These are phyloP conservation scores for Anadara kagoshimensis DNA, from an alignment of 1,140 invertebrate species.

Conservation along the genomic window DNA sequence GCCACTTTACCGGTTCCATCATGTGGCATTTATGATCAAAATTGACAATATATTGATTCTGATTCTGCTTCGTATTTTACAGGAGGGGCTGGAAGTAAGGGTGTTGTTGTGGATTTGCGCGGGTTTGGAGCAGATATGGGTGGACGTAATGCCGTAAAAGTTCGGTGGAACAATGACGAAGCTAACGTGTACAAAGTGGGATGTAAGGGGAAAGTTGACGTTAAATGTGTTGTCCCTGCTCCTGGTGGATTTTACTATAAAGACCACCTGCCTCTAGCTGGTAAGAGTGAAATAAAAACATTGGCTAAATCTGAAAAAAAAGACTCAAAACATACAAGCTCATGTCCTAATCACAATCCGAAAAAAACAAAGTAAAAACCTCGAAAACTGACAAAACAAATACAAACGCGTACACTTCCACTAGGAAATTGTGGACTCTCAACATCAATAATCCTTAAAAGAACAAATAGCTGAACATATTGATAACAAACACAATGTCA, in stretches of 20 bases:
- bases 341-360: too few relatives aligned
- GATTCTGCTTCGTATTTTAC: background rate
- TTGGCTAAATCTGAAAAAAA: background rate
- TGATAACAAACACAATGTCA: too few relatives aligned
- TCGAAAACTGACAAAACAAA: too few relatives aligned
- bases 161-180: constrained; percentile 81
- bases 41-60: too few relatives aligned
- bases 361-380: too few relatives aligned
- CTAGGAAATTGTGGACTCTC: too few relatives aligned
- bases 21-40: too few relatives aligned
- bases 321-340: background rate
- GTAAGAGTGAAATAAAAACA: constrained; percentile 68
- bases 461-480: too few relatives aligned
- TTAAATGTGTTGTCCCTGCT: constrained; percentile 84
- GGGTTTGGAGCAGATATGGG: constrained; percentile 93
- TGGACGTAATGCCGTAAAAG: constrained; percentile 87
- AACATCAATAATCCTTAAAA: too few relatives aligned
- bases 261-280: constrained; percentile 87
- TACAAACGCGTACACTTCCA: too few relatives aligned
- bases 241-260: constrained; percentile 85
- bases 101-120: constrained; percentile 86
- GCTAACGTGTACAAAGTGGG: constrained; percentile 78
- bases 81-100: constrained; percentile 80
- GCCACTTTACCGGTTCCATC: too few relatives aligned
- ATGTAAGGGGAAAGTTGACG: constrained; percentile 89